These are phyloP conservation scores for Halotydeus destructor DNA, from an alignment of 1,140 invertebrate species.

Conservation along the genomic window DNA sequence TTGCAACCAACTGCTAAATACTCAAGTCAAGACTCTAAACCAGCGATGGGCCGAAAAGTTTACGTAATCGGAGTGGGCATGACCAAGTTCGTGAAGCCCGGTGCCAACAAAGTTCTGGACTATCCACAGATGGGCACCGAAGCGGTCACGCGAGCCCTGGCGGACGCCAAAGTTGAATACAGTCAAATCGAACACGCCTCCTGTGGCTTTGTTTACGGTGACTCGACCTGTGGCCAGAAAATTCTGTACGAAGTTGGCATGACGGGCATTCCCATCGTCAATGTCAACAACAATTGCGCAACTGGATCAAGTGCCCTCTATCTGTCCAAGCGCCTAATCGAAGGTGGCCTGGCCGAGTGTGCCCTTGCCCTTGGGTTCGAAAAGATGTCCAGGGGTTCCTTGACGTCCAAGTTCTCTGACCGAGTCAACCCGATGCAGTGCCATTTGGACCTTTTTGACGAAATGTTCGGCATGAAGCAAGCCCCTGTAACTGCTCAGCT, in stretches of 20 bases:
- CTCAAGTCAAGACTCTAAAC: too few relatives aligned
- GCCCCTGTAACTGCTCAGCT: slow-evolving; percentile 78
- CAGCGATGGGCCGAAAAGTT: slow-evolving; percentile 33
- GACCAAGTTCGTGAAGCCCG: slow-evolving; percentile 90
- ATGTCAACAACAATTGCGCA: slow-evolving; percentile 96
- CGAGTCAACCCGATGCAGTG: slow-evolving; percentile 82
- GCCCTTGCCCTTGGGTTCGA: slow-evolving; percentile 87
- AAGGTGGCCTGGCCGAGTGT: slow-evolving; percentile 61
- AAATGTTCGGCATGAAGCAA: slow-evolving; percentile 49
- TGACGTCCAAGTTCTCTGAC: slow-evolving; percentile 56
- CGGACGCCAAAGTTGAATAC: slow-evolving; percentile 64
- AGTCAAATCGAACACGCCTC: slow-evolving; percentile 61
- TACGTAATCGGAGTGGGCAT: slow-evolving; percentile 91
- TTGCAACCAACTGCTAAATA: too few relatives aligned
- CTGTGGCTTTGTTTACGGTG: slow-evolving; percentile 87
- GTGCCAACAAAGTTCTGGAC: slow-evolving; percentile 48
- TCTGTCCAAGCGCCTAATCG: slow-evolving; percentile 71
- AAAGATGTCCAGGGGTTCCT: slow-evolving; percentile 85
- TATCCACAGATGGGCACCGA: slow-evolving; percentile 89
- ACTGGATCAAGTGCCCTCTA: slow-evolving; percentile 80
- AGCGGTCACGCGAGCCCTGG: slow-evolving; percentile 64
- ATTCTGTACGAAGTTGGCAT: slow-evolving; percentile 83
- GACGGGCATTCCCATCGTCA: slow-evolving; percentile 90
- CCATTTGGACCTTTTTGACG: slow-evolving; percentile 64
- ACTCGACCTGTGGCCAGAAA: slow-evolving; percentile 86